A percentile compares a stretch with the other conserved stretches of the same genome.
phyloP scores from a whole-genome alignment of 2,797 vertebrate species.

The Tenualosa thibaudeaui region DNA sequence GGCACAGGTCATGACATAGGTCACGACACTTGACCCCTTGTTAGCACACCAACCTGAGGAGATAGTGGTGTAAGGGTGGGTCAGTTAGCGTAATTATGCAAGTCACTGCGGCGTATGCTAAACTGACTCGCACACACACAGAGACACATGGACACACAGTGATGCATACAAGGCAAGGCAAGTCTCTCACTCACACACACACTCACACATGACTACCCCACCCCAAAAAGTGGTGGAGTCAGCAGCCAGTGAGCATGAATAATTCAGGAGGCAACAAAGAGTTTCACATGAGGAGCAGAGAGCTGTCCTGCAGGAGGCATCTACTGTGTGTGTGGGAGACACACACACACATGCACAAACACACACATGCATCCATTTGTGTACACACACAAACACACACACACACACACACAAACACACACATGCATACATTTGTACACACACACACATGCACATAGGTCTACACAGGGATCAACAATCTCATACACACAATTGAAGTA shows the following conservation, averaged over 20 bases:
- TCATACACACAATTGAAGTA: not conserved
- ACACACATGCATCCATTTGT: not conserved
- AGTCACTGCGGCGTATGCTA: conserved; percentile 23
- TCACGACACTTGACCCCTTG: not conserved
- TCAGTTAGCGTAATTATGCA: conserved; percentile 13
- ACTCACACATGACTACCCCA: conserved; percentile 3
- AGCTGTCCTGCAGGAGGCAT: not conserved
- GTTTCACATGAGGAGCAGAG: not conserved
- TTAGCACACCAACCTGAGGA: not conserved
- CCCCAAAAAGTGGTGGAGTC: not conserved
- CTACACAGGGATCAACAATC: not conserved
- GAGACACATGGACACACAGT: not conserved
- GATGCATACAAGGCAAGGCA: not conserved
- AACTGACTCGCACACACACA: not conserved
- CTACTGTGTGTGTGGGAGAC: not conserved
- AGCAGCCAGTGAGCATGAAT: not conserved
- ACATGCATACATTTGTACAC: not conserved
- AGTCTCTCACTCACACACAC: conserved; percentile 4
- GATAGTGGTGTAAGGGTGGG: not conserved
- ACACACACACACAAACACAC: not conserved
- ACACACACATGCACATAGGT: not conserved
- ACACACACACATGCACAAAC: not conserved
- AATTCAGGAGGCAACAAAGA: conserved; percentile 18
- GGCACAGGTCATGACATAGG: not conserved
- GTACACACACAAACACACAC: not conserved